These are phyloP conservation scores for Pseudolaguvia tuberculata DNA, from an alignment of 2,113 vertebrate genomes.

Conservation along the genomic window DNA sequence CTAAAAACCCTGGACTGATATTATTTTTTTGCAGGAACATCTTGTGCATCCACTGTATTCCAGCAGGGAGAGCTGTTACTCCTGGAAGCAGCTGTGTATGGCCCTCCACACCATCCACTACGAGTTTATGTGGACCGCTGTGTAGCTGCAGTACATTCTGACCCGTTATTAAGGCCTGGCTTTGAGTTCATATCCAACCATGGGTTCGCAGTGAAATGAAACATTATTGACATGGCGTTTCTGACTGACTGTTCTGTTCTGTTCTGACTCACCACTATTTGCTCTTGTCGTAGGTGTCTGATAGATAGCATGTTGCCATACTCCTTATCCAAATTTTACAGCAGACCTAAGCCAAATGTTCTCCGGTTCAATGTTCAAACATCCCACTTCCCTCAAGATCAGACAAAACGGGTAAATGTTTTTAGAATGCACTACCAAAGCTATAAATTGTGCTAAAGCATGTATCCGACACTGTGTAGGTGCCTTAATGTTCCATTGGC, in stretches of 20 bases:
- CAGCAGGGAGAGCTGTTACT: conserved; percentile 61
- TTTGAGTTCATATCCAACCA: conserved; percentile 53
- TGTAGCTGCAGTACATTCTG: conserved; percentile 43
- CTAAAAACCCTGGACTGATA: neutral
- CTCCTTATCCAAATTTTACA: conserved; percentile 50
- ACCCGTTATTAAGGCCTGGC: conserved; percentile 41
- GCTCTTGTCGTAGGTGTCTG: conserved; percentile 46
- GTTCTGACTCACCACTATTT: neutral
- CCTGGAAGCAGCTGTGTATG: conserved; percentile 48
- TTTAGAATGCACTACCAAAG: neutral
- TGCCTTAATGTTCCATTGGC: too few species aligned
- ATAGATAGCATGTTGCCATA: conserved; percentile 48
- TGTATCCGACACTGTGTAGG: neutral
- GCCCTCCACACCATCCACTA: conserved; percentile 30
- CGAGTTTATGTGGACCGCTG: conserved; percentile 50
- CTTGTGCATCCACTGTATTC: conserved; percentile 42
- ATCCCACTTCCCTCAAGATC: conserved; percentile 42
- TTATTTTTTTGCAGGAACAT: neutral
- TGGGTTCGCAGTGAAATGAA: conserved; percentile 35
- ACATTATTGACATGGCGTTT: neutral
- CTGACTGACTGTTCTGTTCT: neutral
- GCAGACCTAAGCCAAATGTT: conserved; percentile 24
- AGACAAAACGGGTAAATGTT: conserved; percentile 38
- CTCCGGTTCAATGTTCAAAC: conserved; percentile 50
- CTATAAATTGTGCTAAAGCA: neutral